Evolutionary conservation across 1,140 invertebrate genomes (phyloP).

Genomic region (Yoshiicerus persimilis): DNA sequence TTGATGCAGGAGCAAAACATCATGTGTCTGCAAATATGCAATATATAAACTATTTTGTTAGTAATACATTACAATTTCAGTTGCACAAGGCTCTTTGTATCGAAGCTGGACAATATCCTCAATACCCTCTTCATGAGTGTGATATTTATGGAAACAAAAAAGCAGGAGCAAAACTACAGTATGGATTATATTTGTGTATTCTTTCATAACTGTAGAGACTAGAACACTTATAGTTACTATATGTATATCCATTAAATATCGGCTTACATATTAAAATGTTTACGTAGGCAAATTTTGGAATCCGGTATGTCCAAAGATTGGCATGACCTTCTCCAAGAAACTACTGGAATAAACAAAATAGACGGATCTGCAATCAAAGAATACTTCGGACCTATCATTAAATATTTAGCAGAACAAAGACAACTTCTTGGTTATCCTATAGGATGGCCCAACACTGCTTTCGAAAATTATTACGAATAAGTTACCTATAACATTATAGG

Average conservation of each 20-base stretch:
- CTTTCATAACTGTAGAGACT: background rate
- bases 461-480: slow-evolving; percentile 28
- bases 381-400: slow-evolving; percentile 75
- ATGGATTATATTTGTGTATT: background rate
- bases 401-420: slow-evolving; percentile 26
- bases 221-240: too few species aligned
- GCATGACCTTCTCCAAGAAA: slow-evolving; percentile 76
- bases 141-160: slow-evolving; percentile 81
- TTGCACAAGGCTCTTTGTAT: slow-evolving; percentile 82
- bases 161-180: slow-evolving; percentile 63
- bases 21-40: slow-evolving; percentile 63
- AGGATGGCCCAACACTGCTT: slow-evolving; percentile 36
- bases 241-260: too few species aligned
- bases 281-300: slow-evolving; percentile 79
- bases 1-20: slow-evolving; percentile 87
- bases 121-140: slow-evolving; percentile 77
- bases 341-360: slow-evolving; percentile 69
- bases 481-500: too few species aligned
- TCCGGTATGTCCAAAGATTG: slow-evolving; percentile 82
- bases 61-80: slow-evolving; percentile 86
- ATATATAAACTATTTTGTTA: slow-evolving; percentile 81
- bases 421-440: background rate
- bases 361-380: slow-evolving; percentile 80
- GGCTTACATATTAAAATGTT: background rate
- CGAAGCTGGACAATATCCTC: slow-evolving; percentile 72